These are phyloP conservation scores for Embiotoca jacksoni DNA, from an alignment of 2,113 vertebrate species.

Conservation along the genomic window DNA sequence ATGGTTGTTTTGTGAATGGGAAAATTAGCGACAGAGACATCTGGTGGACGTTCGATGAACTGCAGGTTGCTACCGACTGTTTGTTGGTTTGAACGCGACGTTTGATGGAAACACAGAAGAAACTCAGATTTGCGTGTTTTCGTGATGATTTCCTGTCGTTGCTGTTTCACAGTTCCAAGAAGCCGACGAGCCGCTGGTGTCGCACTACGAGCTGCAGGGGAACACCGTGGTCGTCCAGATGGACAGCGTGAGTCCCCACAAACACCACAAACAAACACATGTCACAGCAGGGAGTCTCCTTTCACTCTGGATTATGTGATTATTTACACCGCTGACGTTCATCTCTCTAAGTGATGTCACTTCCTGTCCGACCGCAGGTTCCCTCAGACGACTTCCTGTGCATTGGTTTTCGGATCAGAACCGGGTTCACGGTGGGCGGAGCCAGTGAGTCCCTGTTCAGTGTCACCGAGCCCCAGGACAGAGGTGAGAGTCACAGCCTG, in stretches of 20 bases:
- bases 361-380: constrained; percentile 39
- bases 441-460: constrained; percentile 47
- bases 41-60: too few species aligned
- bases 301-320: too few species aligned
- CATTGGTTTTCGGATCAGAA: constrained; percentile 65
- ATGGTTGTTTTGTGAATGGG: too few species aligned
- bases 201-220: constrained; percentile 87
- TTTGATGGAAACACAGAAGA: too few species aligned
- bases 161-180: constrained; percentile 85
- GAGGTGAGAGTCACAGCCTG: constrained; percentile 45
- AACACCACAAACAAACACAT: background rate
- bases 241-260: constrained; percentile 83
- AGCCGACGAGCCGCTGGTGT: constrained; percentile 82
- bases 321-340: too few species aligned
- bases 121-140: too few species aligned
- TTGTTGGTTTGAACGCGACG: too few species aligned
- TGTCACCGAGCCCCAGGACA: constrained; percentile 69
- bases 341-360: too few species aligned
- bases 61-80: too few species aligned
- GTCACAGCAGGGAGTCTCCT: too few species aligned
- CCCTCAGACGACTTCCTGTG: constrained; percentile 64
- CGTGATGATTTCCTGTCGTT: background rate
- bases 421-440: constrained; percentile 52
- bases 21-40: too few species aligned
- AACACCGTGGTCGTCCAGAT: constrained; percentile 87